phyloP scores from a whole-genome alignment of 30 jellyfish, hydroid and myxozoan species.

The Aurelia aurita region DNA sequence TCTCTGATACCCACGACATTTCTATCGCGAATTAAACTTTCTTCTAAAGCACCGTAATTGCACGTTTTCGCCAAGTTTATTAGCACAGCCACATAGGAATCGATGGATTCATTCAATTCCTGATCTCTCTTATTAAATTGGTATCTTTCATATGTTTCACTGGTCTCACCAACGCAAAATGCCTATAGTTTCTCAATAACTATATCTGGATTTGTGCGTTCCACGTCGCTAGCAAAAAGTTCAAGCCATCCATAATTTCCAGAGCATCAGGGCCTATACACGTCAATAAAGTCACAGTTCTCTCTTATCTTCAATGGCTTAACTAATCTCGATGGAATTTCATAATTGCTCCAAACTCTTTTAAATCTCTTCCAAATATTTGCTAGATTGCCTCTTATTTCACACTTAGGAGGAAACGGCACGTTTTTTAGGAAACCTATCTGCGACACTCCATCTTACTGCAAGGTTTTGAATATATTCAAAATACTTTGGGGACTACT shows the following conservation, averaged over 20 bases:
- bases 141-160: conserved; percentile 25
- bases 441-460: too few relatives aligned
- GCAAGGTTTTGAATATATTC: too few relatives aligned
- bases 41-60: conserved; percentile 23
- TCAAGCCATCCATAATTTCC: conserved; percentile 27
- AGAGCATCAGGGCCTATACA: conserved; percentile 24
- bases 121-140: conserved; percentile 26
- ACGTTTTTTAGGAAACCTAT: too few relatives aligned
- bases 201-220: conserved; percentile 16
- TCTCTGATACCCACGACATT: too few relatives aligned
- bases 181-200: conserved; percentile 18
- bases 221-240: conserved; percentile 8
- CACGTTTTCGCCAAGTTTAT: conserved; percentile 18
- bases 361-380: neutral
- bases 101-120: conserved; percentile 23
- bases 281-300: neutral
- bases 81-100: conserved; percentile 30
- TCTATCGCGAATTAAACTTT: conserved; percentile 19
- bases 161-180: conserved; percentile 16
- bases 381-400: too few relatives aligned
- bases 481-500: too few relatives aligned
- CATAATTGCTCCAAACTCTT: neutral
- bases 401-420: too few relatives aligned
- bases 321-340: neutral
- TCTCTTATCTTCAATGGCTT: neutral